phyloP scores from a whole-genome alignment of 2,888 invertebrate genomes.

The Eremobia ochroleuca region DNA sequence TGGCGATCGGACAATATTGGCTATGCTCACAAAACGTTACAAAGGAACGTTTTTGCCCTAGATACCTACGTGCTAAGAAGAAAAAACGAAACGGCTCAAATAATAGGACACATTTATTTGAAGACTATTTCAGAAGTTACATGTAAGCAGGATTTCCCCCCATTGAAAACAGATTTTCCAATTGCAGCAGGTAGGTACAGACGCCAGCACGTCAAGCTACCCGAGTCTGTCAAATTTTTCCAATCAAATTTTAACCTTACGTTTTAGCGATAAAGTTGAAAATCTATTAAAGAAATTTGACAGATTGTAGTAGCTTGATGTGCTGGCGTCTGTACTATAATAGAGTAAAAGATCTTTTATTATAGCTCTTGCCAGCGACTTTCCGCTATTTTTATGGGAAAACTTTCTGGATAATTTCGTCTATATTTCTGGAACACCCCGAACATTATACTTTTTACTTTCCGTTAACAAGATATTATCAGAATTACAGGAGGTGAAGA shows the following conservation, averaged over 20 bases:
- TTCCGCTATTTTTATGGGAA: not conserved
- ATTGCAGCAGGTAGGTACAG: not conserved
- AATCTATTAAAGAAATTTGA: too few species aligned
- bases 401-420: not conserved
- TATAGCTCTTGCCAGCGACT: not conserved
- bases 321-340: too few species aligned
- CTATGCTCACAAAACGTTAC: not conserved
- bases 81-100: not conserved
- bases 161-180: not conserved
- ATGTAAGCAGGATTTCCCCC: not conserved
- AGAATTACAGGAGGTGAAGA: not conserved
- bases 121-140: not conserved
- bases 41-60: constrained; percentile 5
- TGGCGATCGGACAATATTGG: not conserved
- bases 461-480: not conserved
- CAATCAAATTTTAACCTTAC: too few species aligned
- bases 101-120: not conserved
- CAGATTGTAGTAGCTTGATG: too few species aligned
- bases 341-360: not conserved
- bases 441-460: too few species aligned
- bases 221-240: too few species aligned
- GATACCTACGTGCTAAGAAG: not conserved
- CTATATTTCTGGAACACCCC: not conserved
- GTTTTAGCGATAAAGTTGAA: too few species aligned
- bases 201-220: too few species aligned